phyloP scores from a whole-genome alignment of 2,888 invertebrate species.

The Proisotoma minuta region DNA sequence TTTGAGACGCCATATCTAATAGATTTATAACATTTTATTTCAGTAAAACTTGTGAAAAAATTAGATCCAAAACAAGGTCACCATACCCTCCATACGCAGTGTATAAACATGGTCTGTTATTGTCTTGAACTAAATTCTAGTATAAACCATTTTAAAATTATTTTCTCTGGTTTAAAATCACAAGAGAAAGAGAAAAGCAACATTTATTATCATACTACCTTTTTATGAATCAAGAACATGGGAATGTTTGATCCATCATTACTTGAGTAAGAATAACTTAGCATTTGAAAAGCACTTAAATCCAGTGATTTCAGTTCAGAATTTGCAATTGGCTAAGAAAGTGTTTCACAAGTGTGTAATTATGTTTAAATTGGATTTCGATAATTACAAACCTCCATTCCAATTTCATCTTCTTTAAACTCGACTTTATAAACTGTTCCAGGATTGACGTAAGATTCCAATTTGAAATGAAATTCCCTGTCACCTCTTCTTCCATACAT shows the following conservation, averaged over 20 bases:
- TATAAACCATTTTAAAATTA: not conserved
- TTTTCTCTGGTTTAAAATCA: too few relatives aligned
- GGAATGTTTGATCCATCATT: constrained; percentile 90
- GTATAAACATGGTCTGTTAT: not conserved
- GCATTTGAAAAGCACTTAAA: not conserved
- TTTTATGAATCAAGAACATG: constrained; percentile 85
- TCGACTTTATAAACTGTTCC: constrained; percentile 80
- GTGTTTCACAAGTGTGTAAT: too few relatives aligned
- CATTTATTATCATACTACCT: too few relatives aligned
- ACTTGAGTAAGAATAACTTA: constrained; percentile 78
- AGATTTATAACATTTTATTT: not conserved
- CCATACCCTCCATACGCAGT: not conserved
- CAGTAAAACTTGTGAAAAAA: constrained; percentile 16
- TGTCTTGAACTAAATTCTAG: not conserved
- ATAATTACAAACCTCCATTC: constrained; percentile 58
- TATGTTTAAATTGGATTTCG: too few relatives aligned
- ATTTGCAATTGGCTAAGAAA: too few relatives aligned
- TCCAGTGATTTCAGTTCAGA: not conserved
- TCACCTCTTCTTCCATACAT: constrained; percentile 79
- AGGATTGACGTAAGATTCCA: constrained; percentile 88
- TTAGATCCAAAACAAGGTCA: not conserved
- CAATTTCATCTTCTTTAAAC: constrained; percentile 58
- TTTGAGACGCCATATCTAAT: constrained; percentile 66
- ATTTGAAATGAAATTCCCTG: constrained; percentile 84
- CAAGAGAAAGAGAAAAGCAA: too few relatives aligned